Percentiles rank a stretch among this genome's conserved stretches.
Conservation (phyloP, 2,113 vertebrate genomes). For the Fregetta grallaria region DNA sequence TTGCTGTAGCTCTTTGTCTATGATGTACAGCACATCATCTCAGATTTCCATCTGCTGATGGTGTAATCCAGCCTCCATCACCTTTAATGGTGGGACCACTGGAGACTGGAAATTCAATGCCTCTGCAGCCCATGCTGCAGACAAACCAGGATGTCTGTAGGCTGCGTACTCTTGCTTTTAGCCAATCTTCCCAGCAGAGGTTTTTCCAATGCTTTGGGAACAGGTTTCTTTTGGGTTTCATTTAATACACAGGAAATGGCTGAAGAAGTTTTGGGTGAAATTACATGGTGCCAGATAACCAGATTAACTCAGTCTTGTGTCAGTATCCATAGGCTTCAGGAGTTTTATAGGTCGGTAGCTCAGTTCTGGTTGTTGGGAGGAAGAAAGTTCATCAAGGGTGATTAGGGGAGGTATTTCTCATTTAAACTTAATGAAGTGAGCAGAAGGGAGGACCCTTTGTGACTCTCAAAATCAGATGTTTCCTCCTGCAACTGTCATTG, state of each 20-base stretch:
- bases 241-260: not conserved
- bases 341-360: not conserved
- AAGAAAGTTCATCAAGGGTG: not conserved
- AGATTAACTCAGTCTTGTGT: not conserved
- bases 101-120: not conserved
- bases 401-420: not conserved
- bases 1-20: not conserved
- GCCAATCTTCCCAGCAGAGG: not conserved
- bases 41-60: not conserved
- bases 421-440: not conserved
- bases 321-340: not conserved
- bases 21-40: not conserved
- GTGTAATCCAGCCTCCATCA: not conserved
- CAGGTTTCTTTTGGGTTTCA: not conserved
- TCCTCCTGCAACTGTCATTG: not conserved
- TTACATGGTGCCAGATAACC: not conserved
- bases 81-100: not conserved
- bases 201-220: not conserved
- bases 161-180: not conserved
- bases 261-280: not conserved
- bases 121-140: not conserved
- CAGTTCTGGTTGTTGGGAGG: not conserved
- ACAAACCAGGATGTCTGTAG: not conserved
- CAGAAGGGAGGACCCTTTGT: not conserved
- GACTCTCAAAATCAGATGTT: not conserved